A percentile compares a stretch with the other conserved stretches of the same genome.
Evolutionary conservation across 2,113 vertebrate species (phyloP).

Genomic region (Ivindomyrus marchei): DNA sequence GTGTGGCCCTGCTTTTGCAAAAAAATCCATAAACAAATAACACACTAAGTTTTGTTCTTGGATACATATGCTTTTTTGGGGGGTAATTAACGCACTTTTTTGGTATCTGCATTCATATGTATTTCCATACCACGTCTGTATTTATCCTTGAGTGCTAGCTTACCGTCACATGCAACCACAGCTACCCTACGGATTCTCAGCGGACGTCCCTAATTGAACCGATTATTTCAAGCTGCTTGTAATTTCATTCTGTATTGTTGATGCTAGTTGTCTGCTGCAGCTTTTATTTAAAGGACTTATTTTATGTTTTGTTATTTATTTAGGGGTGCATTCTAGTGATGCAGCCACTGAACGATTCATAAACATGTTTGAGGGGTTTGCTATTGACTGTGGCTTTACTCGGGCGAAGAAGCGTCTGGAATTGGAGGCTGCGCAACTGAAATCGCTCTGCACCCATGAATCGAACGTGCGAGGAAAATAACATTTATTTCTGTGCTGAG

Average conservation of each 20-base stretch:
- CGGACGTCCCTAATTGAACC: conserved; percentile 20
- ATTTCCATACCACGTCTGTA: not conserved
- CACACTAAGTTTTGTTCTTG: not conserved
- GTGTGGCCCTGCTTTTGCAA: not conserved
- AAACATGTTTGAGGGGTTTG: conserved; percentile 10
- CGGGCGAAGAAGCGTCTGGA: not conserved
- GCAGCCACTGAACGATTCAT: not conserved
- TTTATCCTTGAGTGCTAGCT: not conserved
- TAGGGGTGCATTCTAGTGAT: not conserved
- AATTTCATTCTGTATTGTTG: not conserved
- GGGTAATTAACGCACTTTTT: not conserved
- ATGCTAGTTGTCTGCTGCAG: not conserved
- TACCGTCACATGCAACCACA: not conserved
- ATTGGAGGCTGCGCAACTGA: not conserved
- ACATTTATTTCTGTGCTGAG: not conserved
- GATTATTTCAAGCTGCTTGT: conserved; percentile 12
- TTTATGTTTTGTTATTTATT: not conserved
- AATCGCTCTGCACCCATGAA: not conserved
- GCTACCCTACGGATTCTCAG: conserved; percentile 12
- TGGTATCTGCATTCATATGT: not conserved
- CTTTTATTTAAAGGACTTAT: not conserved
- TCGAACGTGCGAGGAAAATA: not conserved
- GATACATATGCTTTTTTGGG: not conserved
- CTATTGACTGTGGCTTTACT: conserved; percentile 13
- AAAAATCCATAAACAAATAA: not conserved